Evolutionary conservation across 2,797 vertebrate genomes (phyloP).

Genomic region (Octomys mimax): DNA sequence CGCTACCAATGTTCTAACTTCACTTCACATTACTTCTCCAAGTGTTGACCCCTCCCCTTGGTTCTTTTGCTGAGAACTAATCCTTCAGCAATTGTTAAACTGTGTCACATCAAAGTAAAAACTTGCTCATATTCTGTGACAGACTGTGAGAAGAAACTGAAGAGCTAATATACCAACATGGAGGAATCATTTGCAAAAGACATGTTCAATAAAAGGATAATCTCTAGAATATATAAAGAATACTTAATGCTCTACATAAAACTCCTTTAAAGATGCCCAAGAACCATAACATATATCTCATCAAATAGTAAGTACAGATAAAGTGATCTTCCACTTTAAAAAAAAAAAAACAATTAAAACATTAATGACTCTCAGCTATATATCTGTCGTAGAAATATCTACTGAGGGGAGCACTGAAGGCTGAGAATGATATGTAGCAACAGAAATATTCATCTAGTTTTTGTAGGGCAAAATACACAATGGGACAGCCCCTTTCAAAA

Average conservation of each 20-base stretch:
- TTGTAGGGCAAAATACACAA: not conserved
- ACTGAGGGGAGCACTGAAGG: not conserved
- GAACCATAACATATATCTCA: not conserved
- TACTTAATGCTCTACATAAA: not conserved
- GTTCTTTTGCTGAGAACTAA: too few species aligned
- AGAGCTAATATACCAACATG: not conserved
- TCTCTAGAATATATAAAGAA: not conserved
- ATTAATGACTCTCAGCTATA: not conserved
- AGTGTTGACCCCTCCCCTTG: too few species aligned
- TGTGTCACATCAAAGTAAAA: not conserved
- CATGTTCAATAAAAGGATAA: not conserved
- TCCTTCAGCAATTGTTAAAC: not conserved
- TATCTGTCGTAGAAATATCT: not conserved
- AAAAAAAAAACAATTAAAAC: not conserved
- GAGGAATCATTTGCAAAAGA: not conserved
- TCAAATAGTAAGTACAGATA: not conserved
- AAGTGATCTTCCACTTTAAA: not conserved
- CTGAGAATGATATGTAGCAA: not conserved
- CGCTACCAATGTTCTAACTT: too few species aligned
- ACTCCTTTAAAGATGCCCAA: not conserved
- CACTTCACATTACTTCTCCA: too few species aligned
- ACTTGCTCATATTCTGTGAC: not conserved
- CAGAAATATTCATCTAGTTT: not conserved
- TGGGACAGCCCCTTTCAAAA: not conserved
- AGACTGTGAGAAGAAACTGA: not conserved